Evolutionary conservation across 2,113 vertebrate species (phyloP), one percentile per base, ranked within the genome.

Genomic region (Actinemys pallida): DNA sequence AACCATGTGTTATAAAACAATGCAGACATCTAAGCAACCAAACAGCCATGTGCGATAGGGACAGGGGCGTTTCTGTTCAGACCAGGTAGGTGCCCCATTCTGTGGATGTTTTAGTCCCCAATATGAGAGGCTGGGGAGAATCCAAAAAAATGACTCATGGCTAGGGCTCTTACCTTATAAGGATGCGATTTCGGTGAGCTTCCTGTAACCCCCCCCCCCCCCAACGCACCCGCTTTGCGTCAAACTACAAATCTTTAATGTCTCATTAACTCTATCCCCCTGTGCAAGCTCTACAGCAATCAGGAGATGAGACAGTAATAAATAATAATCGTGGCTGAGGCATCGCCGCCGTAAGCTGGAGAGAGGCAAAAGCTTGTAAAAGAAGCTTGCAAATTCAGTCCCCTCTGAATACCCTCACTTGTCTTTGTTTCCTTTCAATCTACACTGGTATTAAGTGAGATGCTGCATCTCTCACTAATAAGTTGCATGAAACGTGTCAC

Each of bases 1-100:
- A 76, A 52, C 3, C 0, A 4, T 82, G n/a, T 84, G 84, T 0
- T 47, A 85, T 35, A 87, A 56, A 79, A 25, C 0, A 1, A 17
- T 57, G 81, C 29, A 4, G 42, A 2, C 59, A 72, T 14, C 39
- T 47, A 76, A 76, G 75, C 39, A 76, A 45, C 42, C 75, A 22
- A 14, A 14, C 6, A 27, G 75, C 42, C 19, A 25, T 16, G 6
- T 78, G 89, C 39, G 10, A 72, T 1, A 10, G 87, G 8, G 12
- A 82, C 31, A 1, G 0, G n/a, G 1, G 1, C 1, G 7, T 69
- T 53, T 47, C 14, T 0, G 7, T 39, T 75, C 72, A 1, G 0
- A 3, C 27, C 24, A 0, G 1, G 29, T 52, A 59, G 6, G 0
- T 14, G 20, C 59, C 39, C 49, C 53, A 62, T 76, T 1, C 0